Conservation (phyloP, 1,140 invertebrate genomes). For the Psilanteris sp. region DNA sequence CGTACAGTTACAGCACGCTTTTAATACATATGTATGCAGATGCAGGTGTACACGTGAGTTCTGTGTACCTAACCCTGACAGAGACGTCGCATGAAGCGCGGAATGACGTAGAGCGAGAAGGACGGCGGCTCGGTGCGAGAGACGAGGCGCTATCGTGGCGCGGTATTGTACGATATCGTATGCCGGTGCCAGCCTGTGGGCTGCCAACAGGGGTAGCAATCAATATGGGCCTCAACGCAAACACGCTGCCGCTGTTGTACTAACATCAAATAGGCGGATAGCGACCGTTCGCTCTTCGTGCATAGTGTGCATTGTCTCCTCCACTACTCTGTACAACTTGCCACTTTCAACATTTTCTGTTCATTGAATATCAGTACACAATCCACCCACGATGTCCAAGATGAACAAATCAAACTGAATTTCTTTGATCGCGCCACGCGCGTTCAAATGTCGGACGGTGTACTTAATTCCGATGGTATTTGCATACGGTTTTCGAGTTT, state of each 20-base stretch:
- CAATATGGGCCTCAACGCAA: conserved; percentile 81
- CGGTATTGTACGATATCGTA: conserved; percentile 74
- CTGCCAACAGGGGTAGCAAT: conserved; percentile 79
- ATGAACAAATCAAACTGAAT: conserved; percentile 6
- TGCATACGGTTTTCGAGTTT: no score
- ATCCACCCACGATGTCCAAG: conserved; percentile 15
- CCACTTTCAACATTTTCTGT: conserved; percentile 75
- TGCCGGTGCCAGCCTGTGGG: conserved; percentile 68
- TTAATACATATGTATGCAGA: conserved; percentile 63
- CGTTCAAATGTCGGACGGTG: no score
- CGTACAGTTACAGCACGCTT: conserved; percentile 59
- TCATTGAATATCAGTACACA: conserved; percentile 18
- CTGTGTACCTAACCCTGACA: conserved; percentile 64
- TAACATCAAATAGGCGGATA: conserved; percentile 81
- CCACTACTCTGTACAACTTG: conserved; percentile 71
- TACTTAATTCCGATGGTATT: no score
- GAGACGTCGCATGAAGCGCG: conserved; percentile 32
- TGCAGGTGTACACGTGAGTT: conserved; percentile 61
- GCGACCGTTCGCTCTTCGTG: conserved; percentile 74
- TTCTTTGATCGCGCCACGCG: no score
- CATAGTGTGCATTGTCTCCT: conserved; percentile 73
- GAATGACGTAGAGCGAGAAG: conserved; percentile 31
- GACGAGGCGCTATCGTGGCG: conserved; percentile 52
- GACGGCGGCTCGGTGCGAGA: conserved; percentile 44
- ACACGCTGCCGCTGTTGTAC: conserved; percentile 79